Conservation (phyloP, 2,888 invertebrate genomes). For the Tinea trinotella region DNA sequence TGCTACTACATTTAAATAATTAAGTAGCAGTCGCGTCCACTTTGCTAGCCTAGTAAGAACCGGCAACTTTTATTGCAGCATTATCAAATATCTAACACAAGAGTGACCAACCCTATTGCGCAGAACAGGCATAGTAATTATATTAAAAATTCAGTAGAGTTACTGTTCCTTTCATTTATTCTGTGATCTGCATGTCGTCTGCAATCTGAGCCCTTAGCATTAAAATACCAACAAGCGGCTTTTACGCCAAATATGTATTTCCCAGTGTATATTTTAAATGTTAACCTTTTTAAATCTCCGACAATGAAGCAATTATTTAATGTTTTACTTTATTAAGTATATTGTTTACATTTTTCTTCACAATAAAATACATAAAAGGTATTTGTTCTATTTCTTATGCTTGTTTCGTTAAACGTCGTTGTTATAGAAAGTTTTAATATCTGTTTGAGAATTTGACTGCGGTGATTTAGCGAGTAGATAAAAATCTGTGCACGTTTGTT, state of each 20-base stretch:
- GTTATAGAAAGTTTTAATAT: neutral
- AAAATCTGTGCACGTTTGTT: conserved; percentile 38
- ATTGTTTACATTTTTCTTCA: no score
- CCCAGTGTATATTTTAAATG: neutral
- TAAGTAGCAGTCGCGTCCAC: no score
- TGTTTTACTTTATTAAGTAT: neutral
- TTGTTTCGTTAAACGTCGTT: neutral
- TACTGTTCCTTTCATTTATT: no score
- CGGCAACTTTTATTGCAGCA: no score
- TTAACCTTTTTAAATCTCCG: neutral
- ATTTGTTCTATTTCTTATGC: no score
- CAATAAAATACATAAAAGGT: neutral
- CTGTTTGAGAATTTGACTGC: conserved; percentile 21
- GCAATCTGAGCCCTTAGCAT: conserved; percentile 29
- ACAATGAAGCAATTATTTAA: neutral
- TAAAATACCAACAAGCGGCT: conserved; percentile 36
- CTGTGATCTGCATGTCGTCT: conserved; percentile 35
- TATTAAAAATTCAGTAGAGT: no score
- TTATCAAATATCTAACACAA: no score
- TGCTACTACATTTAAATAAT: no score
- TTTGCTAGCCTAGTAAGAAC: no score
- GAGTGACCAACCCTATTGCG: no score
- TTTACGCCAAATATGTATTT: conserved; percentile 15
- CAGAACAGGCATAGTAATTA: no score
- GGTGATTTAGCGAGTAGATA: conserved; percentile 36